Base-by-base conservation (phyloP, 2,797 vertebrate species). In the Enteromius unitaeniatus region DNA sequence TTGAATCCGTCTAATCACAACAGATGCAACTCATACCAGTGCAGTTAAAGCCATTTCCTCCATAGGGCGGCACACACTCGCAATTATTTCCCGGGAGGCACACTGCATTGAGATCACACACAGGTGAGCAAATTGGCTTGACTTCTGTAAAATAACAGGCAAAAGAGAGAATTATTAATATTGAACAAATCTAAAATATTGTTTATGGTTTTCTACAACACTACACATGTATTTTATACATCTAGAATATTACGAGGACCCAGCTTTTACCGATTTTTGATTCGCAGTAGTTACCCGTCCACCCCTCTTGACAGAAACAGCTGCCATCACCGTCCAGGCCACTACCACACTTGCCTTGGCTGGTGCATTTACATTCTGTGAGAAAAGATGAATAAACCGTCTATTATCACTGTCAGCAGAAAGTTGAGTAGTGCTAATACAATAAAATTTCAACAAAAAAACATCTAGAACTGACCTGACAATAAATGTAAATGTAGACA, bases 11-110 rank as follows among this genome's bases (percentile, higher is more conserved):
- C 9, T 8, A 69, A 70, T 40, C 7, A 34, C 17, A 55, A 21
- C 2, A 53, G 55, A 28, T 13, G n/a, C 13, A 8, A 19, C 58
- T 80, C 19, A 34, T n/a, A 98, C 98, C 94, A 79, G 89, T 93
- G 90, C 98, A 99, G 10, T 40, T 89, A 23, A 90, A 93, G 19
- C 98, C 98, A 0, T 98, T 95, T 0, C 98, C 98, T 84, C 95
- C 93, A 0, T 97, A 98, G 74, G 95, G 92, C 7, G 94, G 79
- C 88, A 92, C 86, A 87, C 98, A 99, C 85, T 94, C 94, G 4
- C 98, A 99, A 37, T 91, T 92, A 83, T 93, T 94, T 28, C 86
- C 89, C 0, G 65, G 77, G 1, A 92, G 91, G 85, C 98, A 99
- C 23, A 89, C 70, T 1, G 97, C 97, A 70, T 96, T 94, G 31